Evolutionary conservation across 2,113 vertebrate species (phyloP).

Genomic region (Emydura subglobosa): DNA sequence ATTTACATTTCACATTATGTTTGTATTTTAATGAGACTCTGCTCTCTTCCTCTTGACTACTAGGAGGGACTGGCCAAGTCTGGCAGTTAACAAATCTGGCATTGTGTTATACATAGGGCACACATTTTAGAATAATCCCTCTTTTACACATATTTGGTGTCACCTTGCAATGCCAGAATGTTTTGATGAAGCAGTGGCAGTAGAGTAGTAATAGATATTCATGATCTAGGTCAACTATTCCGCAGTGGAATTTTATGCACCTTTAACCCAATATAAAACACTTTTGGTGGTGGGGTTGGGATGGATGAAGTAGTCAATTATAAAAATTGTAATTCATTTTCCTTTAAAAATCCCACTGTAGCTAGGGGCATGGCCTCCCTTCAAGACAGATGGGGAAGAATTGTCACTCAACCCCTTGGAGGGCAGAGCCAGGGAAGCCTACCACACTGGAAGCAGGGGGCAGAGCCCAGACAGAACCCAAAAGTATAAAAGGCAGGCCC

Average conservation of each 20-base stretch:
- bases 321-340: neutral
- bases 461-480: no score
- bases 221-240: neutral
- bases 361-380: no score
- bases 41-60: neutral
- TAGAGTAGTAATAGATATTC: constrained; percentile 1
- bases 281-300: neutral
- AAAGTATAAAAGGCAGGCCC: no score
- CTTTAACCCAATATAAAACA: neutral
- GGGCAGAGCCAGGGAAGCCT: no score
- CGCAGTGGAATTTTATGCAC: neutral
- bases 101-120: neutral
- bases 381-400: no score
- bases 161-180: neutral
- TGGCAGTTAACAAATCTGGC: constrained; percentile 28
- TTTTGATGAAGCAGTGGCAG: constrained; percentile 23
- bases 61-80: neutral
- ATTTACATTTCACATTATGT: neutral
- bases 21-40: neutral
- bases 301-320: neutral
- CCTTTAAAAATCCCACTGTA: neutral
- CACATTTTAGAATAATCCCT: neutral
- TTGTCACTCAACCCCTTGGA: no score
- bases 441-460: no score
- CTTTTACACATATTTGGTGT: neutral